Base-by-base conservation (phyloP, 2,797 vertebrate genomes). In the Steatocranus sp. region DNA sequence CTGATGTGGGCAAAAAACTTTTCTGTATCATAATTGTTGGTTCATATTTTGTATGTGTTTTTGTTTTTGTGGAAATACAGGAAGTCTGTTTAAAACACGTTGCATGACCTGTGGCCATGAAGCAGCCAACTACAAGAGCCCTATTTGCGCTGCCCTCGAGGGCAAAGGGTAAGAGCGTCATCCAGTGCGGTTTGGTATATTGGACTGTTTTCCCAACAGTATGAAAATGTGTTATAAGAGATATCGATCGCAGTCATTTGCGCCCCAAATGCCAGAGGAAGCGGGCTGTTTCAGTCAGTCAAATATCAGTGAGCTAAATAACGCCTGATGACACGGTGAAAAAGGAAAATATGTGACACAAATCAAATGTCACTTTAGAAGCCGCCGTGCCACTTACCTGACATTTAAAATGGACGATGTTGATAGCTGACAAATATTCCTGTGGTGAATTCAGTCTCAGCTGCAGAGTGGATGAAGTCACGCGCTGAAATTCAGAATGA, bases 11-110 rank as follows among this genome's bases (percentile, higher is more conserved):
- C 32, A 63, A 36, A 32, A 7, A 63, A 30, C 41, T 36, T 63
- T 20, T 36, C 41, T 73, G 66, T 73, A 48, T 18, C 14, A 73
- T 32, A 32, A 48, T 49, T 49, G 25, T 48, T 48, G 3, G 10
- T n/a, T 73, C 66, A n/a, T 70, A 17, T 66, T 78, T 12, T 63
- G 10, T 79, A 17, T 50, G 8, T 79, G 11, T 3, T 68, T 6
- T 7, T 68, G 18, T 8, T 66, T 25, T 27, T 58, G 5, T 95
- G 93, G 88, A 3, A 63, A 68, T 74, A 36, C 93, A 99, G 98
- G 98, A 25, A 99, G 97, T 87, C 95, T 99, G 82, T 99, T 99
- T 95, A 97, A 95, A 96, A 99, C 98, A 2, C 97, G 97, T 54
- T 99, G 98, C 66, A 96, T 96, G 91, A 97, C 93, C 91, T 99